These are phyloP conservation scores for Parnassius mnemosyne DNA, from an alignment of 2,888 invertebrate species.

Conservation along the genomic window DNA sequence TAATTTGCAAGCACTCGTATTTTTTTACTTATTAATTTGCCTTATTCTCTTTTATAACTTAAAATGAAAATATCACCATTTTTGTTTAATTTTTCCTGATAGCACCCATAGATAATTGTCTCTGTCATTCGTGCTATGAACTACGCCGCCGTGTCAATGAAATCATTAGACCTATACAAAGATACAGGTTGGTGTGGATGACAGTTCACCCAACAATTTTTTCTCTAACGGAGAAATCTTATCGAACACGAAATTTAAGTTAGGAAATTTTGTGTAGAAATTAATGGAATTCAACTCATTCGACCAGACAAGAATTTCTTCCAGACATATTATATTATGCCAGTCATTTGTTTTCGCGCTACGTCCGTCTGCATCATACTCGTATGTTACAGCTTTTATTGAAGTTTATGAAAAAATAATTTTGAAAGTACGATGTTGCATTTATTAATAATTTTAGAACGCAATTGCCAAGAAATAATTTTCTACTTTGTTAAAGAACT, in stretches of 20 bases:
- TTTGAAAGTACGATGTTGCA: too few species aligned
- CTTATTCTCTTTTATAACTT: too few species aligned
- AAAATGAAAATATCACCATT: too few species aligned
- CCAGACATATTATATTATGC: slow-evolving; percentile 6
- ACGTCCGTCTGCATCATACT: slow-evolving; percentile 4
- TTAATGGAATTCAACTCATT: slow-evolving; percentile 9
- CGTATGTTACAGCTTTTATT: not conserved
- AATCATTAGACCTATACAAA: slow-evolving; percentile 41
- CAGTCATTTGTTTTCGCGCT: slow-evolving; percentile 10
- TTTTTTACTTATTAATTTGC: too few species aligned
- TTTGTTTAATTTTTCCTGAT: not conserved
- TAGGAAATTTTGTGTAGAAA: slow-evolving; percentile 12
- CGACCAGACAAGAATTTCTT: slow-evolving; percentile 13
- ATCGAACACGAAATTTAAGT: slow-evolving; percentile 17
- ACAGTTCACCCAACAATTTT: slow-evolving; percentile 28
- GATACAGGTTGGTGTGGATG: slow-evolving; percentile 31
- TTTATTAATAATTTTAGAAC: too few species aligned
- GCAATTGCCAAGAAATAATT: too few species aligned
- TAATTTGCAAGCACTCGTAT: too few species aligned
- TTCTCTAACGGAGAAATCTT: slow-evolving; percentile 23
- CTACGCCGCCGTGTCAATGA: slow-evolving; percentile 51
- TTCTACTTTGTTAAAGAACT: too few species aligned
- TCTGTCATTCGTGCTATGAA: slow-evolving; percentile 47
- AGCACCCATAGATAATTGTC: slow-evolving; percentile 43
- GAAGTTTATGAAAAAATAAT: not conserved